Evolutionary conservation across 2,113 vertebrate genomes (phyloP).

Genomic region (Dolichotis patagonum): DNA sequence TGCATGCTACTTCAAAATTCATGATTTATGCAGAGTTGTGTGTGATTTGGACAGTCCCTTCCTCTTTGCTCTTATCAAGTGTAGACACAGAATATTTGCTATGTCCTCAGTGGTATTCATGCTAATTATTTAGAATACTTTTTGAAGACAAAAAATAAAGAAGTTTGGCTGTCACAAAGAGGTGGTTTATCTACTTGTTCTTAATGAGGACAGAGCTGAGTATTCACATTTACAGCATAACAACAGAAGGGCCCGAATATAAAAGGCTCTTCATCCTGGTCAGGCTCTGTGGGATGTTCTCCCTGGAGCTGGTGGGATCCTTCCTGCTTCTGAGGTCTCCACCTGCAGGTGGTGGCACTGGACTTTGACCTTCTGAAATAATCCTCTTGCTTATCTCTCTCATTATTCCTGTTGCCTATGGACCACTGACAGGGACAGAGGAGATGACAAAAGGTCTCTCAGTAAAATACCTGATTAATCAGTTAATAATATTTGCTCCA

Average conservation of each 20-base stretch:
- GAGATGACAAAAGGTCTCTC: slow-evolving; percentile 46
- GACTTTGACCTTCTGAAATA: slow-evolving; percentile 46
- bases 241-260: slow-evolving; percentile 11
- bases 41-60: neutral
- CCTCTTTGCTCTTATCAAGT: slow-evolving; percentile 22
- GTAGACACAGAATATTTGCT: neutral
- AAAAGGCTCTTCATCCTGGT: slow-evolving; percentile 56
- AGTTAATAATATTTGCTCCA: slow-evolving; percentile 23
- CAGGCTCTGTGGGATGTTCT: neutral
- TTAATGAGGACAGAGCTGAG: slow-evolving; percentile 62
- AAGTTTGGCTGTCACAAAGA: slow-evolving; percentile 60
- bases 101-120: neutral
- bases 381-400: neutral
- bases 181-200: slow-evolving; percentile 42
- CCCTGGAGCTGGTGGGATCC: slow-evolving; percentile 13
- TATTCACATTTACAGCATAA: slow-evolving; percentile 66
- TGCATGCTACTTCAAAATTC: slow-evolving; percentile 44
- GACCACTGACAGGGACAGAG: neutral
- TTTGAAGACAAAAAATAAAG: slow-evolving; percentile 54
- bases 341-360: slow-evolving; percentile 7
- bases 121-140: slow-evolving; percentile 20
- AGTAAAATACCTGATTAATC: slow-evolving; percentile 48
- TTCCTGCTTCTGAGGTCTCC: slow-evolving; percentile 45
- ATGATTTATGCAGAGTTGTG: slow-evolving; percentile 4
- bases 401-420: neutral